Percentiles rank a stretch among this genome's conserved stretches.
Evolutionary conservation across 2,888 invertebrate genomes (phyloP).

Genomic region (Macrosoma leucophasiata): DNA sequence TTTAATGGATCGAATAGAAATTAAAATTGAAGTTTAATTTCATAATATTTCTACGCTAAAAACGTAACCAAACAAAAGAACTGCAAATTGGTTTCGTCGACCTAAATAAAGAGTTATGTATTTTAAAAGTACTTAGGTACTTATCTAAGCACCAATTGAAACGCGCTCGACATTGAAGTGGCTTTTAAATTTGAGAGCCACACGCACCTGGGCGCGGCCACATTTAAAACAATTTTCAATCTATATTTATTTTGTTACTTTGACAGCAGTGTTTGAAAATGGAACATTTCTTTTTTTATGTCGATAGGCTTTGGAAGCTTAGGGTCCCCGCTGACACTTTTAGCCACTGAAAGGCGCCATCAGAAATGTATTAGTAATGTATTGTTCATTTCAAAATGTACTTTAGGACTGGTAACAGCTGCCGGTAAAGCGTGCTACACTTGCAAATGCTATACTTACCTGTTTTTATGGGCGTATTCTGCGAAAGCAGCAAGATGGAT

Average conservation of each 20-base stretch:
- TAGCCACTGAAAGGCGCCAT: slow-evolving; percentile 34
- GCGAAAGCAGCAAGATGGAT: no score
- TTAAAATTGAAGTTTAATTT: no score
- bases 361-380: slow-evolving; percentile 39
- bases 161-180: slow-evolving; percentile 32
- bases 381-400: slow-evolving; percentile 30
- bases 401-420: slow-evolving; percentile 16
- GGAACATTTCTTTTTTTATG: slow-evolving; percentile 1
- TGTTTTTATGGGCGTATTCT: no score
- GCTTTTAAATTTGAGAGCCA: slow-evolving; percentile 13
- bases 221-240: slow-evolving; percentile 14
- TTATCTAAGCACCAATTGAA: slow-evolving; percentile 27
- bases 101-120: slow-evolving; percentile 5
- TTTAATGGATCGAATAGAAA: no score
- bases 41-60: no score
- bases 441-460: no score
- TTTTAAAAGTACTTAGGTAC: slow-evolving; percentile 8
- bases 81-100: no score
- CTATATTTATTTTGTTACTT: slow-evolving; percentile 4
- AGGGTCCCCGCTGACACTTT: slow-evolving; percentile 29
- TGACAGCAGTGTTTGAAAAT: no score
- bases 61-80: no score
- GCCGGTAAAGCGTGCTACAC: slow-evolving; percentile 11
- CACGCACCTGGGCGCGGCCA: slow-evolving; percentile 14
- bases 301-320: neutral